Evolutionary conservation across 2,888 invertebrate genomes (phyloP).

Genomic region (Epistrophella euchroma): DNA sequence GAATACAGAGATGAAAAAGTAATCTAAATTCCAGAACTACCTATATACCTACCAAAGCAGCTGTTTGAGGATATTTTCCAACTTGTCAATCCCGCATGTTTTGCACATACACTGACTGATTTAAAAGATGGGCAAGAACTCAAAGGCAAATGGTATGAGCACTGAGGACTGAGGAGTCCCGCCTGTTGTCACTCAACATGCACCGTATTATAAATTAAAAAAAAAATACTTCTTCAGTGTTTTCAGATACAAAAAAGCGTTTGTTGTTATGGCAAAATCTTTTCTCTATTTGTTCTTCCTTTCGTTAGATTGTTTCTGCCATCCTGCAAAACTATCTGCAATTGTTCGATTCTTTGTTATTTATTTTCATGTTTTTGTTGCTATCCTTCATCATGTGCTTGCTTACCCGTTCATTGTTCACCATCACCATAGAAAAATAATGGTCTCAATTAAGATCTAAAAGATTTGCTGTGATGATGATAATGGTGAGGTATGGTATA

Average conservation of each 20-base stretch:
- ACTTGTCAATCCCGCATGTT: constrained; percentile 53
- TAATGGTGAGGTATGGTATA: constrained; percentile 30
- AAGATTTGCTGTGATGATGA: constrained; percentile 47
- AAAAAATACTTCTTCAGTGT: not conserved
- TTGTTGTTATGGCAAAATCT: constrained; percentile 29
- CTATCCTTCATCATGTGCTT: constrained; percentile 25
- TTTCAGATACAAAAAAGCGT: constrained; percentile 15
- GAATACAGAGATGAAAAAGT: constrained; percentile 30
- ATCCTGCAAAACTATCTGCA: constrained; percentile 60
- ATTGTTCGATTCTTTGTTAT: constrained; percentile 49
- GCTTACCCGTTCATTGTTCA: constrained; percentile 33
- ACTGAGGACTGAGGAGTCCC: no score
- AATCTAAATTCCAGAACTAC: constrained; percentile 41
- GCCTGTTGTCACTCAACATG: constrained; percentile 60
- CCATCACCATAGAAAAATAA: constrained; percentile 41
- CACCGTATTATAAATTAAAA: not conserved
- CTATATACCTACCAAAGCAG: constrained; percentile 10
- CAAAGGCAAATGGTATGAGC: constrained; percentile 3
- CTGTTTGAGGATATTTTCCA: constrained; percentile 43
- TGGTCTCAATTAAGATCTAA: constrained; percentile 70
- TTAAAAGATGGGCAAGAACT: constrained; percentile 8
- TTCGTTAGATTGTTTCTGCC: constrained; percentile 7
- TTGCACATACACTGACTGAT: constrained; percentile 2
- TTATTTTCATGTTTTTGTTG: not conserved
- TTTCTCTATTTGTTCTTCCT: constrained; percentile 9